A percentile compares a stretch with the other conserved stretches of the same genome.
Conservation (phyloP, 2,888 invertebrate genomes). For the Eupithecia vulgata region DNA sequence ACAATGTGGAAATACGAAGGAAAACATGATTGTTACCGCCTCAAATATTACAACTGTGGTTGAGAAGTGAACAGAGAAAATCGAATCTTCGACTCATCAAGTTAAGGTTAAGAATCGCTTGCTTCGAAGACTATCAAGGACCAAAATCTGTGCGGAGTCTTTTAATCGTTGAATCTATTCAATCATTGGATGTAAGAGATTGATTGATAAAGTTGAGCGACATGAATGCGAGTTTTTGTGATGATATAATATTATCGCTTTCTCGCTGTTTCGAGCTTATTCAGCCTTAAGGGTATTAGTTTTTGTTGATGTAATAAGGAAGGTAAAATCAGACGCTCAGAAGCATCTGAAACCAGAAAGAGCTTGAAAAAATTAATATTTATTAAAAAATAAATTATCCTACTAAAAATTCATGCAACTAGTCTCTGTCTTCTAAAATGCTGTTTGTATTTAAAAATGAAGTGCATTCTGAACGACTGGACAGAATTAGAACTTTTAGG, state of each 20-base stretch:
- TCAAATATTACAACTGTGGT: neutral
- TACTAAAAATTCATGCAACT: neutral
- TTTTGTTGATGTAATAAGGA: neutral
- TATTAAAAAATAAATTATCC: neutral
- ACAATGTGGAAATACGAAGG: neutral
- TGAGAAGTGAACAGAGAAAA: neutral
- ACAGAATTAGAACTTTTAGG: neutral
- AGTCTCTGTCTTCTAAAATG: neutral
- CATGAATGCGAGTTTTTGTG: conserved; percentile 15
- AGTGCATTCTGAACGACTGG: neutral
- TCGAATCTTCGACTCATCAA: neutral
- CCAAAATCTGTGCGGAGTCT: neutral
- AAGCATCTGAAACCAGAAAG: too few relatives aligned
- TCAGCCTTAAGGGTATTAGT: neutral
- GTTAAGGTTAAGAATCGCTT: neutral
- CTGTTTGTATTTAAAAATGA: neutral
- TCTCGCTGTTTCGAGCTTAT: neutral
- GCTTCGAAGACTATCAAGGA: neutral
- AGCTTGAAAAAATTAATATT: neutral
- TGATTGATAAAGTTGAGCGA: conserved; percentile 25
- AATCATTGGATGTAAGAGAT: conserved; percentile 26
- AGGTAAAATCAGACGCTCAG: neutral
- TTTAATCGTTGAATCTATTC: conserved; percentile 4
- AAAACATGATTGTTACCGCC: neutral
- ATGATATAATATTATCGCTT: conserved; percentile 12